Conservation (phyloP, 2,113 vertebrate genomes). For the Cynocephalus volans region DNA sequence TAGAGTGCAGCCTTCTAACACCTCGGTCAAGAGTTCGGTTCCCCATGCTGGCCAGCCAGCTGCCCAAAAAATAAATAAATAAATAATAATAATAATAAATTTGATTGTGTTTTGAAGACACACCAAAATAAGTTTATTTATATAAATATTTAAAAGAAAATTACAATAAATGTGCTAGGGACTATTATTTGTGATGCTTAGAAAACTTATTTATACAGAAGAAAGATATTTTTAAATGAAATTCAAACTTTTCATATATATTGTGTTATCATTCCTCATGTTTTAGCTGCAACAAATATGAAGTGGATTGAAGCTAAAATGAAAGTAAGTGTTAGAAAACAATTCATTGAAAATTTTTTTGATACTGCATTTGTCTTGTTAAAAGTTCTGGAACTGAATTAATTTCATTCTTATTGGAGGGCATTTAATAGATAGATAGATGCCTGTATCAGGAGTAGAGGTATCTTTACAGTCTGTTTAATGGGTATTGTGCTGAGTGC, state of each 20-base stretch:
- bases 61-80: too few relatives aligned
- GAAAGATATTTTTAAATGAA: conserved; percentile 48
- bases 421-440: conserved; percentile 29
- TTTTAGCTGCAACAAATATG: conserved; percentile 99
- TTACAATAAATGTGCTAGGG: neutral
- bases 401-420: conserved; percentile 39
- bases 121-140: conserved; percentile 33
- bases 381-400: conserved; percentile 26
- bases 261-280: conserved; percentile 76
- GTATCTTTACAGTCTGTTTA: conserved; percentile 15
- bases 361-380: conserved; percentile 56
- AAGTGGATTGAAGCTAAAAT: conserved; percentile 99
- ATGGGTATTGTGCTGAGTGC: neutral
- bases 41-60: too few relatives aligned
- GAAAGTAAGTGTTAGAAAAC: conserved; percentile 93
- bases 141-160: conserved; percentile 34
- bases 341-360: conserved; percentile 59
- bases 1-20: too few relatives aligned
- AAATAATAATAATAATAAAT: too few relatives aligned
- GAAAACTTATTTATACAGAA: conserved; percentile 63
- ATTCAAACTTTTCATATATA: conserved; percentile 73
- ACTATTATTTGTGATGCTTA: conserved; percentile 57
- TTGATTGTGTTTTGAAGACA: neutral
- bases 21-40: too few relatives aligned
- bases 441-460: conserved; percentile 4